Evolutionary conservation across 2,888 invertebrate species (phyloP).

Genomic region (Caenorhabditis becei): DNA sequence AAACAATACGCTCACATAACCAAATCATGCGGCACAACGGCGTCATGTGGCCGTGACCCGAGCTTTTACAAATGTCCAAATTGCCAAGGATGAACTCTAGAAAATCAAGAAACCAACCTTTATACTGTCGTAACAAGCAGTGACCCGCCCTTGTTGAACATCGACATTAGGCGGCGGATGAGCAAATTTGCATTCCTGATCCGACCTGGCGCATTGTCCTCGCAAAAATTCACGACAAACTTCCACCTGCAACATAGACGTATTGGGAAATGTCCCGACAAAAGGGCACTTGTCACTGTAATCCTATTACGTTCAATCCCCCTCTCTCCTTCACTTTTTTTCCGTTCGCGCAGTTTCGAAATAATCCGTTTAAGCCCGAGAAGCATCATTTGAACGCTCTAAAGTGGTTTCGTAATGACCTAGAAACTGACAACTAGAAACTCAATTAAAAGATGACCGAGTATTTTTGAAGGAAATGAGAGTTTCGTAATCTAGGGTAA

Average conservation of each 20-base stretch:
- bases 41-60: constrained; percentile 17
- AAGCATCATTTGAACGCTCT: constrained; percentile 12
- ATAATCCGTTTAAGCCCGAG: constrained; percentile 48
- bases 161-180: constrained; percentile 99
- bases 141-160: constrained; percentile 99
- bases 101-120: constrained; percentile 87
- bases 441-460: neutral
- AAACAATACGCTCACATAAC: constrained; percentile 53
- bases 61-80: constrained; percentile 8
- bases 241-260: constrained; percentile 86
- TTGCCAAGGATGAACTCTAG: constrained; percentile 8
- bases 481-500: too few relatives aligned
- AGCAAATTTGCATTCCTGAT: constrained; percentile 99
- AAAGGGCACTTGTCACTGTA: constrained; percentile 34
- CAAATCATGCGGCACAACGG: constrained; percentile 3
- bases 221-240: constrained; percentile 98
- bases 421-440: constrained; percentile 43
- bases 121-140: constrained; percentile 99
- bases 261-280: constrained; percentile 28
- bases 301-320: constrained; percentile 41
- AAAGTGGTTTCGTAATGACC: constrained; percentile 39
- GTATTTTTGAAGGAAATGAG: too few relatives aligned
- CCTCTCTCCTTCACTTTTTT: constrained; percentile 13
- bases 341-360: neutral
- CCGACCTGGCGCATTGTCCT: constrained; percentile 98